Conservation (phyloP, 2,797 vertebrate genomes). For the Xiphorhynchus erythropygius region DNA sequence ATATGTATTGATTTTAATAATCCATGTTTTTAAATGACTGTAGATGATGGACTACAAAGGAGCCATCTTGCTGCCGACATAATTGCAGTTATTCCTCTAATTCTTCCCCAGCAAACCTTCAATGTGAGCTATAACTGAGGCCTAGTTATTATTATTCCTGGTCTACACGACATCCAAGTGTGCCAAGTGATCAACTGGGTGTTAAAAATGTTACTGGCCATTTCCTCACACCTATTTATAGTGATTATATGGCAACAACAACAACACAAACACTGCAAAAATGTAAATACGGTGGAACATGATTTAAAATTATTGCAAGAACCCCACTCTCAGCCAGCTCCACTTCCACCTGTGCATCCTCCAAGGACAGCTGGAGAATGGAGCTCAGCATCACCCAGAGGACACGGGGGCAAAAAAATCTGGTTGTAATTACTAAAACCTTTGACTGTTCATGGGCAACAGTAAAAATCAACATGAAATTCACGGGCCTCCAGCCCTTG, state of each 20-base stretch:
- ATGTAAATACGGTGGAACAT: neutral
- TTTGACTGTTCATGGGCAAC: neutral
- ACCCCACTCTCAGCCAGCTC: neutral
- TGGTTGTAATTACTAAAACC: neutral
- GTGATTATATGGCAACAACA: neutral
- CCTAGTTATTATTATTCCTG: neutral
- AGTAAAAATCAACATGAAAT: constrained; percentile 45
- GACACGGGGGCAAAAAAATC: neutral
- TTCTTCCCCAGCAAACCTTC: neutral
- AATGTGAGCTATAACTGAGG: neutral
- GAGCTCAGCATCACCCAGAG: neutral
- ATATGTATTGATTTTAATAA: constrained; percentile 19
- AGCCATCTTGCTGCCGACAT: neutral
- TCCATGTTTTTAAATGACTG: neutral
- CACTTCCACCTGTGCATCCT: neutral
- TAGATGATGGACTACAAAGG: neutral
- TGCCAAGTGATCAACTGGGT: neutral
- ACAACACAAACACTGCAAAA: neutral
- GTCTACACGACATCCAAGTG: neutral
- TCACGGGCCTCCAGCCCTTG: neutral
- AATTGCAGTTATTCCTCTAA: neutral
- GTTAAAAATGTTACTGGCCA: neutral
- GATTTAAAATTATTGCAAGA: neutral
- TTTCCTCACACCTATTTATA: neutral
- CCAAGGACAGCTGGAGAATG: neutral